phyloP scores from a whole-genome alignment of 30 jellyfish, hydroid and myxozoan species.

The Cassiopea andromeda region DNA sequence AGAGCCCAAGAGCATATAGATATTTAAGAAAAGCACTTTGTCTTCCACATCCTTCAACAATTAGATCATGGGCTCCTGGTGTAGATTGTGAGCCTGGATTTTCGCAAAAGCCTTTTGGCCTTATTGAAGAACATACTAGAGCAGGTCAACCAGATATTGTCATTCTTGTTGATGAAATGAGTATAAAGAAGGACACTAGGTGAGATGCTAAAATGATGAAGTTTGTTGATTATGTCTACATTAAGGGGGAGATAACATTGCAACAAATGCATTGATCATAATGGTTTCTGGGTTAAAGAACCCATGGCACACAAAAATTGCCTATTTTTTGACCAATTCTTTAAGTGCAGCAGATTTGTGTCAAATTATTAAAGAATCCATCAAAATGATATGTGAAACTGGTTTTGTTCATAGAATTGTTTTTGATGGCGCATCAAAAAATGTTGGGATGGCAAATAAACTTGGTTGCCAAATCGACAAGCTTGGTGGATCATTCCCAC shows the following conservation, averaged over 20 bases:
- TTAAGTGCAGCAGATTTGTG: not conserved
- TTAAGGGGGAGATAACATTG: not conserved
- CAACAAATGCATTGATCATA: not conserved
- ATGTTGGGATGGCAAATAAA: not conserved
- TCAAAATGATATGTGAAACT: not conserved
- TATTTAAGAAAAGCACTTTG: not conserved
- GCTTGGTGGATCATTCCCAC: not conserved
- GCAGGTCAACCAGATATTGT: not conserved
- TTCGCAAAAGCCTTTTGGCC: not conserved
- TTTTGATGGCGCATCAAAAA: not conserved
- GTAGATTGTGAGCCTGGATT: not conserved
- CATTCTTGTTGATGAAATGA: not conserved
- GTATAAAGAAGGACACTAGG: no score
- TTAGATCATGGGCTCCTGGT: not conserved
- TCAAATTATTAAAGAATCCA: not conserved
- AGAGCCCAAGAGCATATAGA: not conserved
- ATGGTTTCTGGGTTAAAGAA: not conserved
- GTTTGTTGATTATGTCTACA: not conserved
- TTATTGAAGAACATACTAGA: not conserved
- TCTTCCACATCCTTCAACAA: not conserved
- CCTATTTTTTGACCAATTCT: not conserved
- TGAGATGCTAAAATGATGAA: not conserved
- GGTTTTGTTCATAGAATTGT: not conserved
- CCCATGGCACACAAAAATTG: not conserved
- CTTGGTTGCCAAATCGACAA: not conserved